Percentiles rank a stretch among this genome's conserved stretches.
phyloP scores from a whole-genome alignment of 2,797 vertebrate genomes.

The Enteromius radiatus region DNA sequence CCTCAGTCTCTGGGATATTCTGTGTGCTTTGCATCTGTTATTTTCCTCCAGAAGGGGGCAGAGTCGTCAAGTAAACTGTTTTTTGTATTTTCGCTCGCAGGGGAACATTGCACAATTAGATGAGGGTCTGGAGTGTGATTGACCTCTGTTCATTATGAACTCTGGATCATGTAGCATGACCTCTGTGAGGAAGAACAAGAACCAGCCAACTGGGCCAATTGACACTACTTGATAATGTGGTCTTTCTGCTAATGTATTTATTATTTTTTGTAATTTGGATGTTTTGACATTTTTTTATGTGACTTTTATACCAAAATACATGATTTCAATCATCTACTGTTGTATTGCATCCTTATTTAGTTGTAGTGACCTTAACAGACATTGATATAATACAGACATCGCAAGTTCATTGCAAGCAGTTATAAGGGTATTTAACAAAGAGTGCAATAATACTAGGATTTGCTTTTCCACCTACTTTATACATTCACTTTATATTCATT shows the following conservation, averaged over 20 bases:
- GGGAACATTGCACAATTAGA: slow-evolving; percentile 68
- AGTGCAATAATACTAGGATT: slow-evolving; percentile 34
- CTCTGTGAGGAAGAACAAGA: slow-evolving; percentile 18
- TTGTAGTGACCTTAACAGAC: background rate
- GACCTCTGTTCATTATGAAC: slow-evolving; percentile 56
- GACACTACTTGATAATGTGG: slow-evolving; percentile 34
- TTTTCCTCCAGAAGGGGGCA: slow-evolving; percentile 42
- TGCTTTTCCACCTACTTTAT: slow-evolving; percentile 9
- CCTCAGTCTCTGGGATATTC: background rate
- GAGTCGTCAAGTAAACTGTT: slow-evolving; percentile 2
- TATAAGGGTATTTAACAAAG: slow-evolving; percentile 31
- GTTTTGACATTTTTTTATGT: slow-evolving; percentile 36
- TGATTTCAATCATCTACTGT: slow-evolving; percentile 3
- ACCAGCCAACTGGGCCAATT: background rate
- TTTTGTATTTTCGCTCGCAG: slow-evolving; percentile 57
- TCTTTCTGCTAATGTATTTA: slow-evolving; percentile 46
- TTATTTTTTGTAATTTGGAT: slow-evolving; percentile 25
- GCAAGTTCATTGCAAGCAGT: slow-evolving; percentile 14
- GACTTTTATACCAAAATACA: slow-evolving; percentile 50
- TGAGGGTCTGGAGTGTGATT: slow-evolving; percentile 72
- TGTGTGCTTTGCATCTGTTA: background rate
- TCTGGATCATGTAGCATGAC: slow-evolving; percentile 40
- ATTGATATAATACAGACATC: slow-evolving; percentile 3
- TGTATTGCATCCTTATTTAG: slow-evolving; percentile 1
- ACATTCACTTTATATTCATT: slow-evolving; percentile 28